Conservation (phyloP, 2,888 invertebrate genomes). For the Himalopsyche tibetana region DNA sequence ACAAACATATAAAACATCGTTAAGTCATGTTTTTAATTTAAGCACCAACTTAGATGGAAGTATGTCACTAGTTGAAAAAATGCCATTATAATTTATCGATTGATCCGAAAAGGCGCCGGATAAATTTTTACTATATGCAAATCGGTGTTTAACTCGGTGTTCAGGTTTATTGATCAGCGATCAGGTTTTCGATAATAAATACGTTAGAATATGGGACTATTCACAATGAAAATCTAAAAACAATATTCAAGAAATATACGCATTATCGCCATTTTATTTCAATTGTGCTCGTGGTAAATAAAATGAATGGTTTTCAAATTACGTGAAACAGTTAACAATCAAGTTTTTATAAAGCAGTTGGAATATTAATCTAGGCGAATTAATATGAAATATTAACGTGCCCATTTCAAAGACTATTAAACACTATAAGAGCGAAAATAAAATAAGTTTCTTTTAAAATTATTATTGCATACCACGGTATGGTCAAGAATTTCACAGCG, state of each 20-base stretch:
- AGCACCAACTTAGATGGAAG: neutral
- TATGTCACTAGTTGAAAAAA: constrained; percentile 31
- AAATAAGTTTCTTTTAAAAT: neutral
- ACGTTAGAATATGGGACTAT: neutral
- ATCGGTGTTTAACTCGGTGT: neutral
- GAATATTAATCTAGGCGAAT: neutral
- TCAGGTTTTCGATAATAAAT: constrained; percentile 30
- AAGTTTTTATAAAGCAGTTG: neutral
- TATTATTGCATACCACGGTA: neutral
- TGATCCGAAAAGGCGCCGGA: constrained; percentile 13
- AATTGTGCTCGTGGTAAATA: neutral
- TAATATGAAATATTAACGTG: neutral
- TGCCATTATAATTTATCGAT: constrained; percentile 11
- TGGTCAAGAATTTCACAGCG: neutral
- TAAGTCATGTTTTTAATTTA: neutral
- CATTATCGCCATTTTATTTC: neutral
- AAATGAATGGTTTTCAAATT: neutral
- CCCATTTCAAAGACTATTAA: neutral
- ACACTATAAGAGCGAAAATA: neutral
- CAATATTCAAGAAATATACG: too few relatives aligned
- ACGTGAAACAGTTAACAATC: neutral
- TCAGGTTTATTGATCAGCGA: constrained; percentile 1
- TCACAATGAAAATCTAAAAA: too few relatives aligned
- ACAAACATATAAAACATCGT: too few relatives aligned
- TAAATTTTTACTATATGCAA: constrained; percentile 2